Percentiles rank a stretch among this genome's conserved stretches.
Conservation (phyloP, 2,113 vertebrate species). For the Phyllostomus hastatus region DNA sequence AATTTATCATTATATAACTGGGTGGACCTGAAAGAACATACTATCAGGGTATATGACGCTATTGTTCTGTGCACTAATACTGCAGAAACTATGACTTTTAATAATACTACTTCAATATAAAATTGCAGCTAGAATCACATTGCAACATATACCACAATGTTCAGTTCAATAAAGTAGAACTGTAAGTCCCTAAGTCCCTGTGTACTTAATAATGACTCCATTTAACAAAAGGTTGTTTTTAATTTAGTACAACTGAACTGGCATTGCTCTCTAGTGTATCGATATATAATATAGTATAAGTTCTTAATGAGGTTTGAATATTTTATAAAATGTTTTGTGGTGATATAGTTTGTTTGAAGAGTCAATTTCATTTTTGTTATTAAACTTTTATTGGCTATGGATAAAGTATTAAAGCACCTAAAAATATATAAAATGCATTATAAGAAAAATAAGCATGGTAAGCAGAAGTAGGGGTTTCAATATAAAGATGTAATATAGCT, state of each 20-base stretch:
- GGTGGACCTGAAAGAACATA: neutral
- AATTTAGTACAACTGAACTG: neutral
- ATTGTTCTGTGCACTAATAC: neutral
- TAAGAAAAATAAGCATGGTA: neutral
- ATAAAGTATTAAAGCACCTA: neutral
- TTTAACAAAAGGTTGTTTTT: conserved; percentile 10
- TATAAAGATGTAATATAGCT: neutral
- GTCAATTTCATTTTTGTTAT: neutral
- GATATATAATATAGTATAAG: neutral
- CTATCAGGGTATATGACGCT: neutral
- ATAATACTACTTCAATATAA: neutral
- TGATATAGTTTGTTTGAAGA: neutral
- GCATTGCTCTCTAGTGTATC: neutral
- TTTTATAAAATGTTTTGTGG: neutral
- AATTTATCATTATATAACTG: conserved; percentile 15
- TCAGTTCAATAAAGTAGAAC: neutral
- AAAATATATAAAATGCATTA: neutral
- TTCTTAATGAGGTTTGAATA: conserved; percentile 5
- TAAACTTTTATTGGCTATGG: neutral
- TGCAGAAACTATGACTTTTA: neutral
- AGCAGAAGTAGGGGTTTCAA: neutral
- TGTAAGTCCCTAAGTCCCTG: neutral
- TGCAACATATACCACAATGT: neutral
- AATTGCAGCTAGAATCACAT: neutral
- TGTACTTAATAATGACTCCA: neutral